These are phyloP conservation scores for Rhipidura dahli DNA, from an alignment of 2,113 vertebrate species.

Conservation along the genomic window DNA sequence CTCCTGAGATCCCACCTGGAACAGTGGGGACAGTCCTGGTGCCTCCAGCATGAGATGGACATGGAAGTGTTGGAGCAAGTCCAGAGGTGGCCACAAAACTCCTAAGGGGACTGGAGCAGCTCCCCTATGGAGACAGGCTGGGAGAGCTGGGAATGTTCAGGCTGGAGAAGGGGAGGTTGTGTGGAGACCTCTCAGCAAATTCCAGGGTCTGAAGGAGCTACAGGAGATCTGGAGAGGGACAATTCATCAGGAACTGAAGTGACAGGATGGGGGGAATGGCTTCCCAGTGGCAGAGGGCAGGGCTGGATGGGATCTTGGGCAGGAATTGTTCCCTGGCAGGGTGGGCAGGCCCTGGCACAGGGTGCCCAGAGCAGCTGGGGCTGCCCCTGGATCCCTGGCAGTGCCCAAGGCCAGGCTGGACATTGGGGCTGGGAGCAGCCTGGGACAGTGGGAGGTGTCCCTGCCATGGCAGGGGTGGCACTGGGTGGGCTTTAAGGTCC, in stretches of 20 bases:
- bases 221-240: not conserved
- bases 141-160: not conserved
- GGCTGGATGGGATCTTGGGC: fast-evolving
- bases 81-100: not conserved
- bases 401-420: not conserved
- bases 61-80: not conserved
- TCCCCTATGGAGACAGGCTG: not conserved
- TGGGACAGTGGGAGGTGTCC: not conserved
- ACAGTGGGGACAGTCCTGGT: not conserved
- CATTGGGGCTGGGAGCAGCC: not conserved
- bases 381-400: not conserved
- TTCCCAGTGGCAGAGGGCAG: not conserved
- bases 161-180: not conserved
- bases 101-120: not conserved
- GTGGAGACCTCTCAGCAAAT: not conserved
- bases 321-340: not conserved
- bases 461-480: not conserved
- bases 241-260: not conserved
- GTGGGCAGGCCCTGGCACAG: not conserved
- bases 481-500: fast-evolving
- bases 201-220: not conserved
- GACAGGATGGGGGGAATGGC: not conserved
- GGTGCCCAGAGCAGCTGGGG: not conserved
- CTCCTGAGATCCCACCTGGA: not conserved
- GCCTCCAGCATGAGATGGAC: not conserved